Conservation (phyloP, 2,888 invertebrate species). For the Hipparchia sbordonii region DNA sequence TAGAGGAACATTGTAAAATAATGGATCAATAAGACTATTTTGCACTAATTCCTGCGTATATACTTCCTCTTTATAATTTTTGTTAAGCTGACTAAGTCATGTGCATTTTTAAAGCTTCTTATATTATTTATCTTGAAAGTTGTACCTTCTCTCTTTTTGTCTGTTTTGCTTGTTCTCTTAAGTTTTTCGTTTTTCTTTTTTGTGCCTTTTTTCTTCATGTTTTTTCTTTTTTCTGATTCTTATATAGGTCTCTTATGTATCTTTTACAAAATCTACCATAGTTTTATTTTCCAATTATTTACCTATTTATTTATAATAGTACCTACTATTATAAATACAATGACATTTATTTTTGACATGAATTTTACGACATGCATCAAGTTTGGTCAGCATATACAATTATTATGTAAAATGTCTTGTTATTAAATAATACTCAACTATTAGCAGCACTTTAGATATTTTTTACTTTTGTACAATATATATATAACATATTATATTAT, state of each 20-base stretch:
- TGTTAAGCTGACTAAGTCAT: background rate
- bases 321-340: too few species aligned
- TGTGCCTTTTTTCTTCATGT: background rate
- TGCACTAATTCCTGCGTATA: background rate
- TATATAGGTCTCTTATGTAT: too few species aligned
- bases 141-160: too few species aligned
- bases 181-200: background rate
- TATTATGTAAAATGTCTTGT: background rate
- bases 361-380: background rate
- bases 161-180: too few species aligned
- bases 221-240: background rate
- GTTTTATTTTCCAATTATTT: too few species aligned
- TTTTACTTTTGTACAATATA: slow-evolving; percentile 29
- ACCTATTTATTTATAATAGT: too few species aligned
- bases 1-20: background rate
- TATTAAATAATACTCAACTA: background rate
- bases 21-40: too few species aligned
- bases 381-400: background rate
- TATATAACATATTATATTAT: background rate
- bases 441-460: slow-evolving; percentile 10
- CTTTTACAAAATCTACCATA: too few species aligned
- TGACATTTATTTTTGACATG: too few species aligned
- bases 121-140: background rate
- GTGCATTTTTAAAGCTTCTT: background rate
- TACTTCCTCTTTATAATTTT: background rate